Base-by-base conservation (phyloP, 2,113 vertebrate genomes). In the Seriola quinqueradiata region DNA sequence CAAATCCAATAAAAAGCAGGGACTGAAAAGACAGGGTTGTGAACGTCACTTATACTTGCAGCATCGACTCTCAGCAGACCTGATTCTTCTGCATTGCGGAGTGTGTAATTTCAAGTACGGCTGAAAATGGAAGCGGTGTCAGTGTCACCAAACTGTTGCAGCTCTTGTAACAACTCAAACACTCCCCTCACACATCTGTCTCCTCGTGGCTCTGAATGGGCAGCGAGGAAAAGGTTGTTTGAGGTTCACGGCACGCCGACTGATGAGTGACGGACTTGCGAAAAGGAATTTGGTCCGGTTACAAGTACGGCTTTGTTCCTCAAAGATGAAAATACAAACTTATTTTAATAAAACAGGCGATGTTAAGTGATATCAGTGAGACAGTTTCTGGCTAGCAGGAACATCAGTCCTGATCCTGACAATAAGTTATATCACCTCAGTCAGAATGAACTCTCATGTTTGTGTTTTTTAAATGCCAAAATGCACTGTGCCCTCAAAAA, bases 391-490 rank as follows among this genome's bases (percentile, higher is more conserved):
- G 4, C 40, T 19, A 1, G 11, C 12, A 28, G 28, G 28, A 28
- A 28, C 28, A 28, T 28, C 28, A 2, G 48, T 28, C 32, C n/a
- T 14, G 25, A 55, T 25, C 14, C 8, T 57, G 21, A 23, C 19
- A 12, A 28, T 46, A 54, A 11, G 5, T 57, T 23, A 34, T 28
- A 13, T 8, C 34, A 21, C 10, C 44, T 21, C 19, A 55, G 25
- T 64, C 36, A 65, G 50, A 36, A 4, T 36, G 34, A 36, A 36
- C 34, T 36, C 38, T 38, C 38, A 38, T 38, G 38, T 38, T 8
- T 38, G 38, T 38, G 38, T 58, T 34, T 64, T 54, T 40, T 74
- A 75, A 75, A 84, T 57, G 50, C 21, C 40, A 75, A 74, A 63
- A 75, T 61, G 21, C 48, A 59, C 21, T 3, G 19, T 34, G 44